Evolutionary conservation across 1,140 invertebrate genomes (phyloP).

Genomic region (Panagrolaimus sp.): DNA sequence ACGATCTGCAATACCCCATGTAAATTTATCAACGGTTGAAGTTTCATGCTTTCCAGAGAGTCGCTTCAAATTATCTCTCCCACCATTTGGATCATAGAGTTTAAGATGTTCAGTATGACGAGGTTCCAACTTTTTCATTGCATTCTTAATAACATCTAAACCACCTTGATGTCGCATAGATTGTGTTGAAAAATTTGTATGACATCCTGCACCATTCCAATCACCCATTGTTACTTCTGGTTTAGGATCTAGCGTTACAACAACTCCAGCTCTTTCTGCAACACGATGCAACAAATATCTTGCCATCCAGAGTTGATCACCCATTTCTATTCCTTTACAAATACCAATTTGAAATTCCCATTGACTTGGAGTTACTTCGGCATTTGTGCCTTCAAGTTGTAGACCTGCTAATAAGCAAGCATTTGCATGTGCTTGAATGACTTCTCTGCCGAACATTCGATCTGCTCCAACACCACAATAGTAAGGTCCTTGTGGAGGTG

Average conservation of each 20-base stretch:
- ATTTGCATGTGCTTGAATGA: conserved; percentile 75
- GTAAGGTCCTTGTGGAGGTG: conserved; percentile 74
- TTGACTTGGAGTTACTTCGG: conserved; percentile 57
- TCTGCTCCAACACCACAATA: conserved; percentile 89
- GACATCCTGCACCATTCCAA: conserved; percentile 83
- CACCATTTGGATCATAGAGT: conserved; percentile 76
- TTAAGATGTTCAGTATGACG: conserved; percentile 67
- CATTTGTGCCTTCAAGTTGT: conserved; percentile 78
- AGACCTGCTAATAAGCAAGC: conserved; percentile 78
- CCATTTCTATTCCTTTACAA: conserved; percentile 70
- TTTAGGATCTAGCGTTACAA: conserved; percentile 79
- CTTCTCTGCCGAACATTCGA: conserved; percentile 80
- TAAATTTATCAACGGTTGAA: conserved; percentile 75
- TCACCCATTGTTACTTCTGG: conserved; percentile 63
- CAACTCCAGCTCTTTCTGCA: conserved; percentile 80
- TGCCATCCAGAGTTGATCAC: conserved; percentile 82
- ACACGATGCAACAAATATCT: conserved; percentile 74
- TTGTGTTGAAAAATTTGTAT: conserved; percentile 79
- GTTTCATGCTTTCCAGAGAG: conserved; percentile 77
- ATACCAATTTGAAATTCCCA: conserved; percentile 52
- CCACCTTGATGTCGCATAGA: conserved; percentile 72
- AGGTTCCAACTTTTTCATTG: conserved; percentile 23
- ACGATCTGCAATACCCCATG: conserved; percentile 61
- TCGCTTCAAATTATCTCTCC: conserved; percentile 73
- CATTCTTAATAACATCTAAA: conserved; percentile 36